These are phyloP conservation scores for Fregetta grallaria DNA, from an alignment of 2,113 vertebrate species.

Conservation along the genomic window DNA sequence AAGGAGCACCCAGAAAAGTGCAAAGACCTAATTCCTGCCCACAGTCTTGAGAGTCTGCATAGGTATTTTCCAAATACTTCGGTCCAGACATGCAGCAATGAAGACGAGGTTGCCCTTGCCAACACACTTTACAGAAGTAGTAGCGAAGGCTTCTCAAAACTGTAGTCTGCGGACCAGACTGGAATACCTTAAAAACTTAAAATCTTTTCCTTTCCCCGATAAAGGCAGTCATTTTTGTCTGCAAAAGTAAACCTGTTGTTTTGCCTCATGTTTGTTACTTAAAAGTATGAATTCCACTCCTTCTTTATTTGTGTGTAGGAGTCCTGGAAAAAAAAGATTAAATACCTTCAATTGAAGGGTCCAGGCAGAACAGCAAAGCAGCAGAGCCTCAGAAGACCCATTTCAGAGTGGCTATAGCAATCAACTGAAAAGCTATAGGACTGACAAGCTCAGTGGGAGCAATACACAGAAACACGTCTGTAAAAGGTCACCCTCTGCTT, in stretches of 20 bases:
- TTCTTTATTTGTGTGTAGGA: not conserved
- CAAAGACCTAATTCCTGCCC: not conserved
- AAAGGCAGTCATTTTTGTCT: not conserved
- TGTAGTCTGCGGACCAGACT: not conserved
- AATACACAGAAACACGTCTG: not conserved
- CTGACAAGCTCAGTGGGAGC: not conserved
- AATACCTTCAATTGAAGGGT: not conserved
- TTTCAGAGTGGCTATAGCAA: not conserved
- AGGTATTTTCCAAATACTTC: not conserved
- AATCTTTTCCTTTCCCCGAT: not conserved
- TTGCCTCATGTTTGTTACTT: not conserved
- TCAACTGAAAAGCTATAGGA: not conserved
- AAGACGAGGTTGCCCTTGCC: not conserved
- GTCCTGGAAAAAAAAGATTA: not conserved
- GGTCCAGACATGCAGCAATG: not conserved
- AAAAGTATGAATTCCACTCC: not conserved
- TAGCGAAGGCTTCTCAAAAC: fast-evolving
- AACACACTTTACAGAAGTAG: not conserved
- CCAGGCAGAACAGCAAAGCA: not conserved
- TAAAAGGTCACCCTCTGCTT: not conserved
- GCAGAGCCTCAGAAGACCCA: not conserved
- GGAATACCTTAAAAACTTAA: not conserved
- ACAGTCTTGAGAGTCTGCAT: not conserved
- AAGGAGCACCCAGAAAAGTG: not conserved
- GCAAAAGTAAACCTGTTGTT: not conserved